Conservation (phyloP, 2,888 invertebrate genomes). For the Xylophagus ater region DNA sequence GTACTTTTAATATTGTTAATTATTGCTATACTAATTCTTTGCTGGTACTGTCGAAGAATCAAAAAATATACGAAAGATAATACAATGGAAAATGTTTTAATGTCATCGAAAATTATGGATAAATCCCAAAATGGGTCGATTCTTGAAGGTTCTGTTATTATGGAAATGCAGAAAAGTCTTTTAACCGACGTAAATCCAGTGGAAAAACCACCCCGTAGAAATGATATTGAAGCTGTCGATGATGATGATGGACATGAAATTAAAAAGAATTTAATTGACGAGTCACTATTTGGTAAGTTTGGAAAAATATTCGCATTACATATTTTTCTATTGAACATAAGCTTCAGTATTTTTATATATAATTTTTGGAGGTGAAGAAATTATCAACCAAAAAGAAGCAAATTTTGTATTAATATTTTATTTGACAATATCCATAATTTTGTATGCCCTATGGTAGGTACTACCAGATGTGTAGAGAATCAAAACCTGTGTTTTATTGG, state of each 20-base stretch:
- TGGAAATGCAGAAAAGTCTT: slow-evolving; percentile 75
- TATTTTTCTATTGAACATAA: too few species aligned
- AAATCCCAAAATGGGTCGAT: slow-evolving; percentile 55
- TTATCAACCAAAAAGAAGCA: too few species aligned
- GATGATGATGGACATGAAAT: slow-evolving; percentile 73
- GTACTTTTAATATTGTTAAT: slow-evolving; percentile 46
- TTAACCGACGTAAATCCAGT: slow-evolving; percentile 77
- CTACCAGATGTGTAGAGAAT: too few species aligned
- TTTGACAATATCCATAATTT: too few species aligned
- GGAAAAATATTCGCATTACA: too few species aligned
- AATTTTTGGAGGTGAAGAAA: too few species aligned
- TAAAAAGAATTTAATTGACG: slow-evolving; percentile 70
- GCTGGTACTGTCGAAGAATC: slow-evolving; percentile 43
- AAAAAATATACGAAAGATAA: slow-evolving; percentile 45
- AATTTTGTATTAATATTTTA: too few species aligned
- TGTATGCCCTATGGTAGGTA: too few species aligned
- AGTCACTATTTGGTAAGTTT: slow-evolving; percentile 64
- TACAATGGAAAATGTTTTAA: slow-evolving; percentile 36
- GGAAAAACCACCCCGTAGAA: slow-evolving; percentile 68
- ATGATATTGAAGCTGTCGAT: slow-evolving; percentile 61
- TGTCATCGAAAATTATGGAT: slow-evolving; percentile 38
- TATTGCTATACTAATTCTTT: slow-evolving; percentile 42
- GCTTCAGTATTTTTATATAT: too few species aligned
- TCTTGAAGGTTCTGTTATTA: slow-evolving; percentile 62
- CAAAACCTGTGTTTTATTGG: too few species aligned